Conservation (phyloP, 2,113 vertebrate genomes). For the Dasyurus viverrinus region DNA sequence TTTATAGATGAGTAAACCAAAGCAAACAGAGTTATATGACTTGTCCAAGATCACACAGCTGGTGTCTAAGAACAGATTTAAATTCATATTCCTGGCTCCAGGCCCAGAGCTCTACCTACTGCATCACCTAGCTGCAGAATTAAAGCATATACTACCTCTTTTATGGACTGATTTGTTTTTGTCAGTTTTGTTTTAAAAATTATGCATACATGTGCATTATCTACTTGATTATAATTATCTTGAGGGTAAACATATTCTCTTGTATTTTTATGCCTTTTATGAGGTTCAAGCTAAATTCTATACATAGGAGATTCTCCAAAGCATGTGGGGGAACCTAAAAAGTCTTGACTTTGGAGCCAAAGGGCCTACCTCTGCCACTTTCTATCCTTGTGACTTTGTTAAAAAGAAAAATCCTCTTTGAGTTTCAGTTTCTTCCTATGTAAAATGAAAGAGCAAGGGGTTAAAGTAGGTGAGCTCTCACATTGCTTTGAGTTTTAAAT, state of each 20-base stretch:
- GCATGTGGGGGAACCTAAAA: not conserved
- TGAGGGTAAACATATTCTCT: constrained; percentile 46
- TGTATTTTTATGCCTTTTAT: not conserved
- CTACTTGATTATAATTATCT: constrained; percentile 59
- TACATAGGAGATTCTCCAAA: not conserved
- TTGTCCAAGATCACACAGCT: not conserved
- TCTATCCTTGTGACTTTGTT: not conserved
- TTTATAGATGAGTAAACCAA: not conserved
- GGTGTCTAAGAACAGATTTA: too few species aligned
- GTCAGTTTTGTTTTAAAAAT: not conserved
- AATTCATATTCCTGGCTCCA: too few species aligned
- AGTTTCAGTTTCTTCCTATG: not conserved
- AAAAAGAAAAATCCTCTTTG: not conserved
- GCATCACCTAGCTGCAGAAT: too few species aligned
- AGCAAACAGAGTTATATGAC: not conserved
- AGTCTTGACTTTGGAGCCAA: not conserved
- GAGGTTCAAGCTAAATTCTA: not conserved
- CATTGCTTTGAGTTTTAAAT: constrained; percentile 43
- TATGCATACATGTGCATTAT: not conserved
- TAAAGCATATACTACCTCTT: too few species aligned
- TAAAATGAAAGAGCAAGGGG: constrained; percentile 58
- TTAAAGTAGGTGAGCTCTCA: not conserved
- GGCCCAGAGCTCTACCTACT: too few species aligned
- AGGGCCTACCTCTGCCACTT: not conserved
- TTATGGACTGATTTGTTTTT: not conserved